Evolutionary conservation across 2,888 invertebrate species (phyloP).

Genomic region (Philonicus albiceps): DNA sequence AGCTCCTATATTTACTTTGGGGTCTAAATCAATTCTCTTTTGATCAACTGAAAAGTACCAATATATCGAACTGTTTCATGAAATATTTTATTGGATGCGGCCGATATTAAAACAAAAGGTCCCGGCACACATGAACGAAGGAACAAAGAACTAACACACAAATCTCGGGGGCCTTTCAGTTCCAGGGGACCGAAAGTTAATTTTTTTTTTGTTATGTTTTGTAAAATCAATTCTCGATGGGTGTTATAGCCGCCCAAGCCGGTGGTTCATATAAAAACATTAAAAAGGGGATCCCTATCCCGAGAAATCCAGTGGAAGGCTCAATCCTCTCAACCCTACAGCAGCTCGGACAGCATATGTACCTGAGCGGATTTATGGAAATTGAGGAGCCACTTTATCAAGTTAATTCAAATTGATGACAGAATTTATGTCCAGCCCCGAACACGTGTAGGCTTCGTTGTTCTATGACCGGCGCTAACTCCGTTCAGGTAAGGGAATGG

Average conservation of each 20-base stretch:
- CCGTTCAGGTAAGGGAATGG: not conserved
- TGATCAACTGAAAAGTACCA: not conserved
- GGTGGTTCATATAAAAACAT: not conserved
- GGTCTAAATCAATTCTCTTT: not conserved
- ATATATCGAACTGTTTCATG: not conserved
- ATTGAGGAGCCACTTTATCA: conserved; percentile 24
- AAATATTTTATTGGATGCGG: not conserved
- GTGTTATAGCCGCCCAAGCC: not conserved
- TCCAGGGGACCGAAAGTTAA: not conserved
- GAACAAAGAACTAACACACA: not conserved
- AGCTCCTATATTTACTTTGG: not conserved
- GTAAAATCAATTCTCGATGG: not conserved
- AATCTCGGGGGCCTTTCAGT: not conserved
- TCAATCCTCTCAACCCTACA: not conserved
- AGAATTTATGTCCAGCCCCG: not conserved
- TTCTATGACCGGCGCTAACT: not conserved
- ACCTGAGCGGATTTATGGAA: conserved; percentile 5
- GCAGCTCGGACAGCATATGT: not conserved
- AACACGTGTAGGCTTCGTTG: not conserved
- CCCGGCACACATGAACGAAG: not conserved
- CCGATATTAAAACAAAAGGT: not conserved
- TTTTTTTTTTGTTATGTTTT: not conserved
- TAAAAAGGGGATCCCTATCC: not conserved
- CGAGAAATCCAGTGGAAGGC: not conserved
- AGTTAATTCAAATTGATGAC: conserved; percentile 28